Conservation (phyloP, 2,888 invertebrate genomes). For the Campopleginae sp. region DNA sequence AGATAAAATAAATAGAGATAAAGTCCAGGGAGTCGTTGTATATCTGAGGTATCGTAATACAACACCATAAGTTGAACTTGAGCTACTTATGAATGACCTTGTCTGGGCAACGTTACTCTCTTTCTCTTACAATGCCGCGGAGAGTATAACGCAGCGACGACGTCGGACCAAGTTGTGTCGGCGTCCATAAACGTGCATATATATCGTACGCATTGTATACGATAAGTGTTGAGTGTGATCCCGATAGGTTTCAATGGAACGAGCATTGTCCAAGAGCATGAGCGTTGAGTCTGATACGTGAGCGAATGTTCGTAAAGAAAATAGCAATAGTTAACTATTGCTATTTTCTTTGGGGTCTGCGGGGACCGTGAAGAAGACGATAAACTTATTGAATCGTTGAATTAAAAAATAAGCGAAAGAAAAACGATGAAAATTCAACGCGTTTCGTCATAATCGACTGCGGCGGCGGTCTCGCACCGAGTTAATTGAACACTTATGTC, state of each 20-base stretch:
- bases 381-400: neutral
- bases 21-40: conserved; percentile 35
- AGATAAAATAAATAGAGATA: conserved; percentile 42
- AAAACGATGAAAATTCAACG: neutral
- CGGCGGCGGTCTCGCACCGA: neutral
- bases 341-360: neutral
- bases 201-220: conserved; percentile 18
- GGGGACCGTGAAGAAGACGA: neutral
- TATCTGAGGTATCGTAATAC: conserved; percentile 68
- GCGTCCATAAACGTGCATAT: conserved; percentile 39
- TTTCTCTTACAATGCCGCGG: conserved; percentile 36
- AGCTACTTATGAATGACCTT: conserved; percentile 82
- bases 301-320: neutral
- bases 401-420: neutral
- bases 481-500: neutral
- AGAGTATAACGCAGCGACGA: conserved; percentile 38
- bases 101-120: conserved; percentile 70
- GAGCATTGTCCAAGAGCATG: conserved; percentile 9
- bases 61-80: conserved; percentile 78
- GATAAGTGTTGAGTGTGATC: conserved; percentile 38
- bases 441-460: too few species aligned
- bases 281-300: neutral
- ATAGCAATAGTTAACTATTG: neutral
- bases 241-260: conserved; percentile 14
- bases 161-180: conserved; percentile 60